Evolutionary conservation across 2,113 vertebrate genomes (phyloP), one percentile per base, ranked within the genome.

Genomic region (Pygoscelis adeliae): DNA sequence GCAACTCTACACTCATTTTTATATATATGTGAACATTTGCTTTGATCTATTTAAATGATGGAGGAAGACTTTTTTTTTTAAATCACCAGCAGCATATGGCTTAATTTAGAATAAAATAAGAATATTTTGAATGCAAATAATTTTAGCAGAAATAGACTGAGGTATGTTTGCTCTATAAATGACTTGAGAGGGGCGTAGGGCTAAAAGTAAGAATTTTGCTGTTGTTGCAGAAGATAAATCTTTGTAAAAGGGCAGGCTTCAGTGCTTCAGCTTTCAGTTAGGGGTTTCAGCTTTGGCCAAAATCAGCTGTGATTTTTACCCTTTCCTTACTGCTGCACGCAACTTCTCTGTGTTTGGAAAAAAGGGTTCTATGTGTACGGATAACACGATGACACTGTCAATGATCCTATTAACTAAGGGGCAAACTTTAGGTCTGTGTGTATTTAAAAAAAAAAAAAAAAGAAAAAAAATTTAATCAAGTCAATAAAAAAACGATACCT

Each of bases 101-200:
- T 94, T 93, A 97, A 96, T 97, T 95, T 93, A 90, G 49, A 97
- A 59, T 79, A 87, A 87, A 95, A 87, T 42, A 89, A 83, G 44
- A 89, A 83, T 96, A 92, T 89, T 78, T 59, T 91, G 18, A 87
- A 87, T 74, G 74, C 70, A 96, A 95, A 95, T 93, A 90, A 67
- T 93, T 95, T 84, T n/a, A 93, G 34, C 34, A 92, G 70, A 85
- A 82, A 71, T 92, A 78, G 15, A 76, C 2, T 59, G 63, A 83
- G 26, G 17, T 65, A 79, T 76, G 56, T 93, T 96, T 95, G 55
- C 70, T 83, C n/a, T 88, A 77, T 63, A 77, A 95, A 92, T 86
- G 6, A 73, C 36, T 83, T 63, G 29, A 76, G 34, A 91, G 30
- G 21, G 55, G 20, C 2, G 10, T 69, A 52, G 61, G 53, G 27